Evolutionary conservation across 2,113 vertebrate species (phyloP), one percentile per base, ranked within the genome.

Genomic region (Manacus vitellinus): DNA sequence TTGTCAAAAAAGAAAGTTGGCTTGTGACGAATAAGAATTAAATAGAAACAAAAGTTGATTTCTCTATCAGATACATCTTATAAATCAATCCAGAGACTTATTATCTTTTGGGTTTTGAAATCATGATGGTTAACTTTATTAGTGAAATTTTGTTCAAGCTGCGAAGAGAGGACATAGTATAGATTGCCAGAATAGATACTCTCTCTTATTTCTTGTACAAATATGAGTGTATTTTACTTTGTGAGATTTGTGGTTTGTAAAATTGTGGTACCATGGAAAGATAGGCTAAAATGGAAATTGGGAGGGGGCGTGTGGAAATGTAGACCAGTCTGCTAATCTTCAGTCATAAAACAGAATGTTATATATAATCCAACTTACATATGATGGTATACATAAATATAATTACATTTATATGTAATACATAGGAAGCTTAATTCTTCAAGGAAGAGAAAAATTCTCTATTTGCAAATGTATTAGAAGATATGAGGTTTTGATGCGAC

Each of bases 391-490:
- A 55, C 9, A 14, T 75, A 70, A 63, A 51, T 66, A 37, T 22
- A 11, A 21, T 52, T 70, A 31, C 5, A 63, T 51, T 59, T 75
- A 14, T 46, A 30, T 35, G 8, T 54, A 47, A 52, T 59, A 18
- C 27, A 13, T 41, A 78, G 84, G 66, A 96, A 96, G n/a, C 39
- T 89, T 97, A 96, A 94, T 95, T 91, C 62, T 94, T 78, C 41
- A 85, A 96, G 46, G 90, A 93, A 97, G 93, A 76, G 61, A 93
- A 95, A 92, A 71, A 39, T 2, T 71, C 72, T 86, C 63, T 54
- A 19, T 96, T 92, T 95, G 61, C 54, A 92, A 91, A 39, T 78
- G 14, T 87, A 82, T 79, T 86, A 19, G 75, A 89, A 76, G 31
- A 24, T 15, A 8, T 19, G 67, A 47, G 30, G 33, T 89, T 97